Percentiles rank a stretch among this genome's conserved stretches.
Conservation (phyloP, 2,888 invertebrate species). For the Polietes domitor region DNA sequence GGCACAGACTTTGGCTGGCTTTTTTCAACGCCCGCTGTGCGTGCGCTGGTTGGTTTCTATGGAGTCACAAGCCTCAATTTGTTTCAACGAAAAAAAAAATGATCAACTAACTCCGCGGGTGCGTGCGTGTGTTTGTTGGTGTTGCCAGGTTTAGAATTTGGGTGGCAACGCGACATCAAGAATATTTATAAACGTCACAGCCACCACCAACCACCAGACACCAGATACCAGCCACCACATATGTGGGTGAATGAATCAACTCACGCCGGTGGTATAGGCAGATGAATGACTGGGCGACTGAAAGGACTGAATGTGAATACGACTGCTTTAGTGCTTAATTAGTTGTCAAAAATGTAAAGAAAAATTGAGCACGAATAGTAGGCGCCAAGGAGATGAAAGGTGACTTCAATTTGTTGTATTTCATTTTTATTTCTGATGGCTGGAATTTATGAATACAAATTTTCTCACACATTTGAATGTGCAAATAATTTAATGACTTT, state of each 20-base stretch:
- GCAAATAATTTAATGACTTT: too few relatives aligned
- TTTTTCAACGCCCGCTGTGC: conserved; percentile 61
- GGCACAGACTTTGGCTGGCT: conserved; percentile 3
- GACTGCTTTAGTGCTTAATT: conserved; percentile 45
- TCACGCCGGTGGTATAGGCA: neutral
- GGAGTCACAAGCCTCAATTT: conserved; percentile 29
- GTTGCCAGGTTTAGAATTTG: conserved; percentile 26
- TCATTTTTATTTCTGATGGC: neutral
- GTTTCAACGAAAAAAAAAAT: conserved; percentile 35
- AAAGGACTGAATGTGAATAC: neutral
- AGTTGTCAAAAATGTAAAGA: conserved; percentile 23
- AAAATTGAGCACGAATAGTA: conserved; percentile 45
- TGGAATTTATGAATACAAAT: neutral
- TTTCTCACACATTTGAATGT: too few relatives aligned
- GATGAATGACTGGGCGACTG: neutral
- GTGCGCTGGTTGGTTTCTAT: neutral
- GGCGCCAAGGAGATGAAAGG: conserved; percentile 50
- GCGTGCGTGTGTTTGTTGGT: neutral
- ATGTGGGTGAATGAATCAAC: conserved; percentile 4
- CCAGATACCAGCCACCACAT: neutral
- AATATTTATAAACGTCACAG: conserved; percentile 3
- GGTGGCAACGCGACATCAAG: conserved; percentile 50
- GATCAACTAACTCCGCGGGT: conserved; percentile 14
- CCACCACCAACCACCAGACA: neutral
- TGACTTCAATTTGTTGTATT: neutral